phyloP scores from a whole-genome alignment of 2,888 invertebrate genomes.

The Diarsia mendica region DNA sequence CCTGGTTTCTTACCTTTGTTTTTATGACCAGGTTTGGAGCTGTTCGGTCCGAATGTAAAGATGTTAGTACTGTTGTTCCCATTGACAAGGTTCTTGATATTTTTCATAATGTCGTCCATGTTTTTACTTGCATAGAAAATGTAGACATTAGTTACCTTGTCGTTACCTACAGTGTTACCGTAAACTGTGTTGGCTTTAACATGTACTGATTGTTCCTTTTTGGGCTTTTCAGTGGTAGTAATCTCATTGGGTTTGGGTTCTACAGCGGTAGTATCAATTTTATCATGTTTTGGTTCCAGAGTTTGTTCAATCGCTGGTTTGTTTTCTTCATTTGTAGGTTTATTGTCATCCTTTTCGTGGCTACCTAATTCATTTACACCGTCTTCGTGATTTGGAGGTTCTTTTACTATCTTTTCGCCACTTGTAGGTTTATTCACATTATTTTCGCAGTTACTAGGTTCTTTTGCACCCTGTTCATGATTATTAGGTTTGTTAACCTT shows the following conservation, averaged over 20 bases:
- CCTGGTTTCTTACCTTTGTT: background rate
- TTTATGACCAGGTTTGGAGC: constrained; percentile 12
- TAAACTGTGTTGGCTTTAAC: constrained; percentile 71
- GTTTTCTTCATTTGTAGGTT: background rate
- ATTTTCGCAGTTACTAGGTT: background rate
- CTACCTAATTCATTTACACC: background rate
- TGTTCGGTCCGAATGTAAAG: constrained; percentile 48
- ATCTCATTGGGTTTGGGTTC: background rate
- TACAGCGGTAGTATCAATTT: constrained; percentile 1
- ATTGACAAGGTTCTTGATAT: constrained; percentile 59
- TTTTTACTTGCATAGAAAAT: constrained; percentile 73
- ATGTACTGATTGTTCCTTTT: constrained; percentile 42
- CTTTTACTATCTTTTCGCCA: background rate
- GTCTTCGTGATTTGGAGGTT: background rate
- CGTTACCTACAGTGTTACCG: constrained; percentile 75
- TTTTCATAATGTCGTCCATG: constrained; percentile 57
- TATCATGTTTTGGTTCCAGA: background rate
- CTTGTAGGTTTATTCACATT: background rate
- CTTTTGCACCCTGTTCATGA: background rate
- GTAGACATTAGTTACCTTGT: constrained; percentile 79
- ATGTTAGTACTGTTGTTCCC: constrained; percentile 58
- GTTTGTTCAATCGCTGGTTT: background rate
- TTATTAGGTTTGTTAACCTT: background rate
- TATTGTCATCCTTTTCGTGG: background rate
- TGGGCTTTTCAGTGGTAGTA: constrained; percentile 18